Base-by-base conservation (phyloP, 2,113 vertebrate genomes). In the Cryptomyrus ogoouensis region DNA sequence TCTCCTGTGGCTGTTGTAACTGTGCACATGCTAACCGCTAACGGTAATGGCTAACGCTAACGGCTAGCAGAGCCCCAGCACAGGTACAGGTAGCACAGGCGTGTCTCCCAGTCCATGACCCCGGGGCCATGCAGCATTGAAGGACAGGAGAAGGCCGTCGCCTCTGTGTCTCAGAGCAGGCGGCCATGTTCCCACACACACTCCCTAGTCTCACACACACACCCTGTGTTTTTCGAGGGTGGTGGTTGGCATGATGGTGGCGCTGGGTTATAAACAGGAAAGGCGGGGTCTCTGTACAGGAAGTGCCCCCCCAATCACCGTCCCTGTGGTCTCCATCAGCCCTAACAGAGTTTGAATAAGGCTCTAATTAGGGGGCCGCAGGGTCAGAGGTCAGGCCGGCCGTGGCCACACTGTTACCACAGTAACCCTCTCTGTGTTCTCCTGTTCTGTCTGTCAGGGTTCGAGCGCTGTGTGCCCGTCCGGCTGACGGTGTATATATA, bases 311-410 rank as follows among this genome's bases (percentile, higher is more conserved):
- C 74, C 15, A 80, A 19, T 42, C 74, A 39, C 74, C 5, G 17
- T 19, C 74, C n/a, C 74, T 80, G 74, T 35, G 74, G 66, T 49
- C 62, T 77, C 66, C 47, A 77, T 89, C 42, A 89, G 44, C 44
- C 24, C 15, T 27, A 39, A 66, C 88, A 89, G 44, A 24, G 49
- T 46, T 89, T 70, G 44, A 46, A 46, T 86, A 31, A n/a, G 13
- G n/a, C n/a, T 89, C 46, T 70, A 89, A 74, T 89, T 89, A 89
- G 62, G 47, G 1, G 9, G 88, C 42, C 46, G 15, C 5, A 27
- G 83, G 66, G 47, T 35, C 66, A 77, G 88, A 89, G 88, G 88
- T 89, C 46, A 77, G 27, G 31, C 62, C 27, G 19, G 47, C 66
- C 6, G 27, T 35, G 62, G 19, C 88, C 66, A 19, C 66, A 89